Evolutionary conservation across 2,797 vertebrate genomes (phyloP).

Genomic region (Myotis daubentonii): DNA sequence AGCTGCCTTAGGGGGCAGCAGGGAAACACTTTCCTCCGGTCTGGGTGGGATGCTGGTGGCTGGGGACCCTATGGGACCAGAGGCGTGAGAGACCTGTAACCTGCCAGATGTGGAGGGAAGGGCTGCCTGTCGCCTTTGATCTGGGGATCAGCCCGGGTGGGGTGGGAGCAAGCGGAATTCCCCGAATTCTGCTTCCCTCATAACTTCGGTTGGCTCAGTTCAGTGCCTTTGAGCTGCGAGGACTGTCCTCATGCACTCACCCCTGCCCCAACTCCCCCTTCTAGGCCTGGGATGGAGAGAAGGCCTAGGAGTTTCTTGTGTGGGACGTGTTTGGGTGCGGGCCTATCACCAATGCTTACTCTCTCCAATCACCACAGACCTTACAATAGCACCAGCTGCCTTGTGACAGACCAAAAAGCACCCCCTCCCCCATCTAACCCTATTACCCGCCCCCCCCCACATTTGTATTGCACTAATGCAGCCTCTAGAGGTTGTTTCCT

Average conservation of each 20-base stretch:
- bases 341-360: neutral
- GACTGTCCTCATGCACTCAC: neutral
- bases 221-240: slow-evolving; percentile 66
- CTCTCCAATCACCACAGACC: slow-evolving; percentile 38
- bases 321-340: neutral
- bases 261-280: neutral
- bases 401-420: slow-evolving; percentile 54
- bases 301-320: neutral
- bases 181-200: neutral
- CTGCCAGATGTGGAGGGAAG: neutral
- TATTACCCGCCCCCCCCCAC: neutral
- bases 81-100: neutral
- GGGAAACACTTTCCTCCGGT: neutral
- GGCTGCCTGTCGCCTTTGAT: slow-evolving; percentile 22
- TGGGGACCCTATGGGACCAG: neutral
- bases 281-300: neutral
- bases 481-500: slow-evolving; percentile 68
- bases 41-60: neutral
- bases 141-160: neutral
- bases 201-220: slow-evolving; percentile 14
- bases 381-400: slow-evolving; percentile 59
- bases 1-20: neutral
- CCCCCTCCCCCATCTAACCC: neutral
- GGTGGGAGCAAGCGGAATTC: neutral
- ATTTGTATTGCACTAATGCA: slow-evolving; percentile 83